Evolutionary conservation across 2,888 invertebrate species (phyloP).

Genomic region (Onthophagus sagittarius): DNA sequence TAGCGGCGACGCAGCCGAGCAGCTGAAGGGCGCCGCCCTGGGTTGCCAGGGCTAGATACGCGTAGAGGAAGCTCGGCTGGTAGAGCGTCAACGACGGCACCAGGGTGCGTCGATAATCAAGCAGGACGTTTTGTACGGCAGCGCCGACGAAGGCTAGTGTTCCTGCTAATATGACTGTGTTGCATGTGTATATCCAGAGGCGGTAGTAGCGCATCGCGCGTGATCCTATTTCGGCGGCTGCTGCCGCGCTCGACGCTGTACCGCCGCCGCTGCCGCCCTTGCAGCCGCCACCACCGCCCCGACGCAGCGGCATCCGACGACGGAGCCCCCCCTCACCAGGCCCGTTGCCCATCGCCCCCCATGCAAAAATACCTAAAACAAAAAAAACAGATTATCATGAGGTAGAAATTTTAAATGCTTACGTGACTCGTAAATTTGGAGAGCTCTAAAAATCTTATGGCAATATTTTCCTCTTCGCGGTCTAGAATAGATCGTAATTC

Average conservation of each 20-base stretch:
- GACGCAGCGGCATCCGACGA: conserved; percentile 52
- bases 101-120: conserved; percentile 67
- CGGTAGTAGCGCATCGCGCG: conserved; percentile 76
- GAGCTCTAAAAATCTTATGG: background rate
- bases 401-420: conserved; percentile 1
- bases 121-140: conserved; percentile 65
- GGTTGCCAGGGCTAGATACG: conserved; percentile 74
- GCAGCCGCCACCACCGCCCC: conserved; percentile 48
- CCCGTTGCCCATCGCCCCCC: conserved; percentile 51
- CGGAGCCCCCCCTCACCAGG: conserved; percentile 49
- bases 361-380: conserved; percentile 56
- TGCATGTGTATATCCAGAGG: conserved; percentile 91
- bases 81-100: conserved; percentile 72
- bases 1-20: conserved; percentile 77
- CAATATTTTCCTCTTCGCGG: background rate
- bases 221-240: conserved; percentile 41
- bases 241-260: conserved; percentile 56
- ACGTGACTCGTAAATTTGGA: background rate
- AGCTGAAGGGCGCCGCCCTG: conserved; percentile 66
- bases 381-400: conserved; percentile 24
- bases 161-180: conserved; percentile 79
- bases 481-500: background rate
- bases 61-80: conserved; percentile 81
- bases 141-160: conserved; percentile 77
- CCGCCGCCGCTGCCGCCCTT: conserved; percentile 49